Evolutionary conservation across 37 sponge, comb jelly and placozoan genomes (phyloP).

Genomic region (Halichondria panicea): DNA sequence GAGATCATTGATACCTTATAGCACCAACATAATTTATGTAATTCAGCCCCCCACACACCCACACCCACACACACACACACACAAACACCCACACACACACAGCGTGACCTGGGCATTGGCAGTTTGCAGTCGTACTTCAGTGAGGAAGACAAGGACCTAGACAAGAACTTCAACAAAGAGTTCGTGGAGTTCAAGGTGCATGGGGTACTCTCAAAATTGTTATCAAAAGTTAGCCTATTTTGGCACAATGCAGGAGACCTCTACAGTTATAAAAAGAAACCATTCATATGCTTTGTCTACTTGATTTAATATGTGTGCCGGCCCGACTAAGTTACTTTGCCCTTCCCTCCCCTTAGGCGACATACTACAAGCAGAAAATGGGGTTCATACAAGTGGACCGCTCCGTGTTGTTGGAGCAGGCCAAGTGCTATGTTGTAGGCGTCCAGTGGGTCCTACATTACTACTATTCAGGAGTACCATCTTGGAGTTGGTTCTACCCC

Average conservation of each 20-base stretch:
- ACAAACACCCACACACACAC: background rate
- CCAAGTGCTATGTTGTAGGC: constrained; percentile 78
- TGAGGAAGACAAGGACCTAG: constrained; percentile 62
- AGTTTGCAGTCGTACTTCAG: constrained; percentile 58
- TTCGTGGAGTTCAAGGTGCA: constrained; percentile 49
- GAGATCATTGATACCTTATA: background rate
- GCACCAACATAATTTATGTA: no score
- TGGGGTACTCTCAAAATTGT: background rate
- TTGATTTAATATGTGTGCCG: no score
- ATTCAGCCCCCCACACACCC: no score
- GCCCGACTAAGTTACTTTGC: no score
- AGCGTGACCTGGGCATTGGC: constrained; percentile 67
- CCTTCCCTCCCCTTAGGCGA: no score
- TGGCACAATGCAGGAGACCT: no score
- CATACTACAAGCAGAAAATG: constrained; percentile 79
- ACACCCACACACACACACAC: no score
- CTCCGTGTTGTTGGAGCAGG: constrained; percentile 35
- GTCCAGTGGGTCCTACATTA: constrained; percentile 94
- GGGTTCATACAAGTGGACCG: constrained; percentile 36
- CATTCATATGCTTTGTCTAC: no score
- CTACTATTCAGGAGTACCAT: constrained; percentile 95
- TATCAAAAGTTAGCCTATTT: no score
- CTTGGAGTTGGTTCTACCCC: constrained; percentile 99
- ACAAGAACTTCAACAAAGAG: constrained; percentile 44
- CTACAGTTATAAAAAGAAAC: no score